A percentile compares a stretch with the other conserved stretches of the same genome.
Conservation (phyloP, 2,888 invertebrate genomes). For the Charanyca ferruginea region DNA sequence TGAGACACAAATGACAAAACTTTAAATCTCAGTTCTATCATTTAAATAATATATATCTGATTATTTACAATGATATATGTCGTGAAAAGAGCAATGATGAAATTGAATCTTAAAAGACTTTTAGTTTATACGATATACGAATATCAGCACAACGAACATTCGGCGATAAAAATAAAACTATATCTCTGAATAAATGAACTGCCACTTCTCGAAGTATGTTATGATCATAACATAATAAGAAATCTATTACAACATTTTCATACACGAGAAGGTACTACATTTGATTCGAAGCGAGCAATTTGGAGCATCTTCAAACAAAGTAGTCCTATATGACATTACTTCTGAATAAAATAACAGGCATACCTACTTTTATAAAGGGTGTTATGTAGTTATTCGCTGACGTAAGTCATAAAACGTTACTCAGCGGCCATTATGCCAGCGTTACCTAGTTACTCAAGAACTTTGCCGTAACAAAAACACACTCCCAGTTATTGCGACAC, state of each 20-base stretch:
- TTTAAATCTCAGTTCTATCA: not conserved
- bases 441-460: conserved; percentile 78
- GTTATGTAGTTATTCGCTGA: conserved; percentile 69
- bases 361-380: conserved; percentile 53
- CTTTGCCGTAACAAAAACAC: conserved; percentile 83
- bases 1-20: not conserved
- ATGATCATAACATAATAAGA: conserved; percentile 25
- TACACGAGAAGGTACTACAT: conserved; percentile 24
- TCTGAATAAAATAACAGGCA: conserved; percentile 55
- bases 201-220: conserved; percentile 17
- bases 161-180: conserved; percentile 6
- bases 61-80: not conserved
- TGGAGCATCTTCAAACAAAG: conserved; percentile 53
- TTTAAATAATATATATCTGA: not conserved
- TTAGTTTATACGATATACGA: not conserved
- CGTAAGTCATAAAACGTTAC: conserved; percentile 73
- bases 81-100: not conserved
- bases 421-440: conserved; percentile 72
- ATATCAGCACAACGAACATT: not conserved
- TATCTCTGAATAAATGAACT: conserved; percentile 14
- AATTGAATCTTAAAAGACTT: not conserved
- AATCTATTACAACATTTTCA: conserved; percentile 46
- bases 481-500: conserved; percentile 85
- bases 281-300: conserved; percentile 55
- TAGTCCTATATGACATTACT: conserved; percentile 47